Conservation (phyloP, 1,140 invertebrate species). For the Aphis craccivora region DNA sequence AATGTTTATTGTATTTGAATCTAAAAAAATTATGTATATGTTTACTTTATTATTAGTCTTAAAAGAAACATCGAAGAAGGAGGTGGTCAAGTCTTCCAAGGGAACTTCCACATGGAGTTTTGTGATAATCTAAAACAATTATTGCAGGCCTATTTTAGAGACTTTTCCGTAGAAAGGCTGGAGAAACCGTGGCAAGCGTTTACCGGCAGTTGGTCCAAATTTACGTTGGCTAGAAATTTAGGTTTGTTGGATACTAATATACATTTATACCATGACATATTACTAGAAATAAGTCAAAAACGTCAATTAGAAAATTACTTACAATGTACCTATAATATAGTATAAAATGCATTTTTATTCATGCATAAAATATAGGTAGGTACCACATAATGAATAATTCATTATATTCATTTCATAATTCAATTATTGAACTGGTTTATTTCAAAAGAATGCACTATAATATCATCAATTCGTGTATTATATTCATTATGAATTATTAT, state of each 20-base stretch:
- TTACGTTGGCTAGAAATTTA: slow-evolving; percentile 78
- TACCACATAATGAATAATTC: too few species aligned
- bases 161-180: slow-evolving; percentile 79
- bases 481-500: too few species aligned
- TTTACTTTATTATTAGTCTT: slow-evolving; percentile 49
- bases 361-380: not conserved
- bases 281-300: not conserved
- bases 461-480: not conserved
- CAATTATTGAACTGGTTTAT: too few species aligned
- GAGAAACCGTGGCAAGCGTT: slow-evolving; percentile 86
- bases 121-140: slow-evolving; percentile 84
- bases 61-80: slow-evolving; percentile 58
- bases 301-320: not conserved
- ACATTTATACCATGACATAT: not conserved
- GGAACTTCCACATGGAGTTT: slow-evolving; percentile 90
- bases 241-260: slow-evolving; percentile 62
- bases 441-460: not conserved
- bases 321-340: not conserved
- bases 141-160: slow-evolving; percentile 81
- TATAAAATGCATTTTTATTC: not conserved
- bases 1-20: too few species aligned
- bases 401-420: too few species aligned
- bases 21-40: not conserved
- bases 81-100: slow-evolving; percentile 71
- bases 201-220: slow-evolving; percentile 80